These are phyloP conservation scores for Volucella inflata DNA, from an alignment of 2,888 invertebrate species.

Conservation along the genomic window DNA sequence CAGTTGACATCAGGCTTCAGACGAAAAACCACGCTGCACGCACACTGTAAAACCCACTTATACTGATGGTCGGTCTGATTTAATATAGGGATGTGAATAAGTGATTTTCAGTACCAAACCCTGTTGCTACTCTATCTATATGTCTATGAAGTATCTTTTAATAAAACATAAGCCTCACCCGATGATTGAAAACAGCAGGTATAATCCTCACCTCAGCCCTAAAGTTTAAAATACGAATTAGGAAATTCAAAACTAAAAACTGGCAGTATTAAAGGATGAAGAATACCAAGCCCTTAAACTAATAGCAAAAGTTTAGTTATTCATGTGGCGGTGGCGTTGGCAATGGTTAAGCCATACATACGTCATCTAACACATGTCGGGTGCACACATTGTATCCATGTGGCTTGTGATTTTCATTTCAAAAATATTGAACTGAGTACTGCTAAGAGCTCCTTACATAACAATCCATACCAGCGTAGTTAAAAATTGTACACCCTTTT, in stretches of 20 bases:
- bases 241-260: too few species aligned
- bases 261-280: conserved; percentile 32
- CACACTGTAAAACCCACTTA: too few species aligned
- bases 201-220: conserved; percentile 12
- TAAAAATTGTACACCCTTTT: conserved; percentile 47
- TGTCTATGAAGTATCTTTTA: too few species aligned
- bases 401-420: conserved; percentile 54
- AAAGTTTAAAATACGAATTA: background rate
- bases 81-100: too few species aligned
- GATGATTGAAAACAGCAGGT: too few species aligned
- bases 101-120: too few species aligned
- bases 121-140: too few species aligned
- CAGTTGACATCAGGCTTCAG: too few species aligned
- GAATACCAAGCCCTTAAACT: conserved; percentile 15
- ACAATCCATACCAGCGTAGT: conserved; percentile 34
- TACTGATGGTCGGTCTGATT: too few species aligned
- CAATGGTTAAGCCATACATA: conserved; percentile 10
- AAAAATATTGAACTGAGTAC: conserved; percentile 29
- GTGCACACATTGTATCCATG: conserved; percentile 53
- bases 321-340: conserved; percentile 33
- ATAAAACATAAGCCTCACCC: too few species aligned
- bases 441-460: conserved; percentile 39
- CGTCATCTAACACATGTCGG: conserved; percentile 64
- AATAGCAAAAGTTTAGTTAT: conserved; percentile 14
- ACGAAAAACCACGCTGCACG: too few species aligned